Conservation (phyloP, 2,888 invertebrate genomes). For the Microplitis manilae region DNA sequence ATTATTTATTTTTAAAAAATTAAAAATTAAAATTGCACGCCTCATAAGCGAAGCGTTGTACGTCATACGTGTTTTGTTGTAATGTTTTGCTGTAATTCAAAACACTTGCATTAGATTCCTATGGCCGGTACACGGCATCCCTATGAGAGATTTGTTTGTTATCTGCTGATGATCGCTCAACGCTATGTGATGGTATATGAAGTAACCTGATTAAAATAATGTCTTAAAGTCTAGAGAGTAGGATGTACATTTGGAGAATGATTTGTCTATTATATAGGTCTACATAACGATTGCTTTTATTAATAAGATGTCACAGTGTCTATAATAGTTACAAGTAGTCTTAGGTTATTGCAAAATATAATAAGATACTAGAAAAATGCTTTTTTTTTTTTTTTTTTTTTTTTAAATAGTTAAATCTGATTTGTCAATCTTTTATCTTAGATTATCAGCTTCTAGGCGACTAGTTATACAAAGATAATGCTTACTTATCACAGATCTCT, state of each 20-base stretch:
- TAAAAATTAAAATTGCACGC: no score
- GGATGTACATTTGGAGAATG: background rate
- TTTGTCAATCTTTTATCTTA: background rate
- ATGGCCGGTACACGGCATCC: background rate
- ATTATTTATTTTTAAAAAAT: no score
- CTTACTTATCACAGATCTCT: background rate
- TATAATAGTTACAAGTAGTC: no score
- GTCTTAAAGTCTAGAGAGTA: background rate
- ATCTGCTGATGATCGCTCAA: conserved; percentile 12
- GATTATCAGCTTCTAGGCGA: background rate
- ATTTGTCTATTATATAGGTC: background rate
- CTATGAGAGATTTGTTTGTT: conserved; percentile 10
- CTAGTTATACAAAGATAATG: background rate
- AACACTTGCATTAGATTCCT: background rate
- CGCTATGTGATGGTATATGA: background rate
- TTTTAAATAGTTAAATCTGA: background rate
- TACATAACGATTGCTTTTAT: background rate
- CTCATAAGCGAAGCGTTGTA: no score
- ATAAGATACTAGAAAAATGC: no score
- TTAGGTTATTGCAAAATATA: no score
- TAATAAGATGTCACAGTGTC: no score
- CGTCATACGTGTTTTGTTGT: no score
- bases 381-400: no score
- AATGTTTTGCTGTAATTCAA: background rate
- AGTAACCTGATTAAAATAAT: no score